These are phyloP conservation scores for Trachelus tabidus DNA, from an alignment of 2,888 invertebrate species.

Conservation along the genomic window DNA sequence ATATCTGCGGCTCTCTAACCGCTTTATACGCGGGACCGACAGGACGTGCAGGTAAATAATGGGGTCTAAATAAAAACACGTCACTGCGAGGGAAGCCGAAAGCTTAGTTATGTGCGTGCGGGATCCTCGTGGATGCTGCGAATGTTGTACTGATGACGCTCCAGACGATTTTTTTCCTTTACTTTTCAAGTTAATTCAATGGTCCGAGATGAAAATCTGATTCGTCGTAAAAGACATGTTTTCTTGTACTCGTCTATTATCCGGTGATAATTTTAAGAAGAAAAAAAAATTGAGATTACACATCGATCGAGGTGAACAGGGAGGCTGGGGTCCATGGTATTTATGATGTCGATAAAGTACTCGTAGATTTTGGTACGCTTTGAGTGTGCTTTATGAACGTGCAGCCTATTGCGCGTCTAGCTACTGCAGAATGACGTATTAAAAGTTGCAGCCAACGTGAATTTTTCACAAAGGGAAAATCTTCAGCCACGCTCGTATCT, in stretches of 20 bases:
- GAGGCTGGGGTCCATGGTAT: background rate
- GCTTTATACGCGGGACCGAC: slow-evolving; percentile 45
- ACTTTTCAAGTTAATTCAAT: background rate
- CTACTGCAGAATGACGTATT: slow-evolving; percentile 45
- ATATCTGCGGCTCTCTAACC: slow-evolving; percentile 61
- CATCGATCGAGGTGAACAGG: background rate
- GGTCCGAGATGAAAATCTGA: background rate
- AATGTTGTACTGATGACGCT: background rate
- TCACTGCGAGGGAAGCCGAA: background rate
- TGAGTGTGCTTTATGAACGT: background rate
- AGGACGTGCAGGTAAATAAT: slow-evolving; percentile 49
- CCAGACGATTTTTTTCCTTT: background rate
- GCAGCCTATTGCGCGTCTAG: slow-evolving; percentile 6
- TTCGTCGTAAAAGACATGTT: background rate
- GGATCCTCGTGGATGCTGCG: background rate
- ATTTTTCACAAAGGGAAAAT: slow-evolving; percentile 51
- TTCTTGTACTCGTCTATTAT: background rate
- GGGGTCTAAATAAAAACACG: slow-evolving; percentile 55
- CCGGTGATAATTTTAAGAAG: background rate
- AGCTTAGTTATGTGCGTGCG: background rate
- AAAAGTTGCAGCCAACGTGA: slow-evolving; percentile 48
- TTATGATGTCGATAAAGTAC: background rate
- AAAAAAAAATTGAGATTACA: background rate
- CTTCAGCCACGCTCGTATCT: slow-evolving; percentile 40
- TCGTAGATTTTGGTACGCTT: background rate